Base-by-base conservation (phyloP, 1,140 invertebrate species). In the Sycophila sp. region DNA sequence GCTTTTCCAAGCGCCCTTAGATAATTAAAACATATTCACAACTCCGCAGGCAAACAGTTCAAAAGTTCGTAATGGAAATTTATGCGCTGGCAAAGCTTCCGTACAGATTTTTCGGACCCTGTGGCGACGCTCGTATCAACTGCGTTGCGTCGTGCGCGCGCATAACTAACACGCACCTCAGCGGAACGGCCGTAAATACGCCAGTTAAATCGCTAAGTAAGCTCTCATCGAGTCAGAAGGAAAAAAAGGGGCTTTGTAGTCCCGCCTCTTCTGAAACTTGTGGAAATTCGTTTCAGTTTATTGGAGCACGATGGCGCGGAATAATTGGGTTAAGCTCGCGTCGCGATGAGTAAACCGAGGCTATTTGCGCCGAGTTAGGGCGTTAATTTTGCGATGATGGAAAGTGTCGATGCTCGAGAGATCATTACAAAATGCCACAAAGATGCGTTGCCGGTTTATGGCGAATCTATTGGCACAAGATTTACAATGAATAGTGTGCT, bases 31-130 rank as follows among this genome's bases (percentile, higher is more conserved):
- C 15, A 19, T 60, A 42, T 26, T 11, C 22, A 17, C 22, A 45
- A 15, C 42, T 34, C 58, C 22, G 58, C 22, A 38, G 10, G 11
- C 22, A n/a, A n/a, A 22, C 58, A 42, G 58, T 42, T 60, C 40
- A 60, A 40, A 26, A 13, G 36, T 13, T 42, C 24, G 30, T 60
- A 60, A 60, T 60, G 40, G 22, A 38, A 60, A 60, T 60, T 60
- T 60, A 60, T 38, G 58, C 38, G 58, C 28, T 28, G 30, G 24
- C 26, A 13, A 7, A 56, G 15, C 32, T 19, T 56, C 24, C 40
- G n/a, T 4, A 4, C 10, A 4, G 17, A 28, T 55, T 55, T 32
- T 55, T 3, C n/a, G n/a, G n/a, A n/a, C n/a, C n/a, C n/a, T n/a
- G n/a, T n/a, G n/a, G n/a, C n/a, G n/a, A n/a, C n/a, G n/a, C n/a